Percentiles rank a stretch among this genome's conserved stretches.
phyloP scores from a whole-genome alignment of 2,113 vertebrate species.

The Lepisosteus oculatus region DNA sequence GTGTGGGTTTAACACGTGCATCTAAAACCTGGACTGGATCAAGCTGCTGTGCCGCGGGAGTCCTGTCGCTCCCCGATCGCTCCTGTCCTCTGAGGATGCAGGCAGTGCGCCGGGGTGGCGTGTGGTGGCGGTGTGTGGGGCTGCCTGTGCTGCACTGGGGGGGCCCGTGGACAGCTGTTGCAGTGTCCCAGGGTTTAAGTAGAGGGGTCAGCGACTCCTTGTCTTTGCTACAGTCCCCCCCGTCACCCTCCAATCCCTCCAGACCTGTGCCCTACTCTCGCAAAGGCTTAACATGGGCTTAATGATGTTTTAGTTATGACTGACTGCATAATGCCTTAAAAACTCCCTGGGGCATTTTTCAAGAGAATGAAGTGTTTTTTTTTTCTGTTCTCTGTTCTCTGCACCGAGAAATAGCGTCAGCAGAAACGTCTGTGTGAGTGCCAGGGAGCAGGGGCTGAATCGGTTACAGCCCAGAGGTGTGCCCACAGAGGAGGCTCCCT shows the following conservation, averaged over 20 bases:
- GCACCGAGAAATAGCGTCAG: neutral
- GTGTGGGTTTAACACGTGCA: too few relatives aligned
- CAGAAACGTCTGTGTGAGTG: neutral
- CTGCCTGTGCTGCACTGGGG: neutral
- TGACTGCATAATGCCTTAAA: slow-evolving; percentile 60
- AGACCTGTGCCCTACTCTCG: slow-evolving; percentile 15
- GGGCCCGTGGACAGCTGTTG: neutral
- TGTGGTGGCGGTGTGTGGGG: neutral
- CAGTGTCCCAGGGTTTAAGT: neutral
- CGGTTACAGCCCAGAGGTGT: too few relatives aligned
- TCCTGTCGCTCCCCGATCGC: too few relatives aligned
- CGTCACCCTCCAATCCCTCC: neutral
- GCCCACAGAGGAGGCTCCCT: too few relatives aligned
- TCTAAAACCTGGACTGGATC: too few relatives aligned
- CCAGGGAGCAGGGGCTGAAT: neutral
- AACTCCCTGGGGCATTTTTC: slow-evolving; percentile 41
- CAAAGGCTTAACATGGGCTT: slow-evolving; percentile 32
- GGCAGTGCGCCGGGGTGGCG: too few relatives aligned
- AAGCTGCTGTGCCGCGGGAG: too few relatives aligned
- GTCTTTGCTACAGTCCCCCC: neutral
- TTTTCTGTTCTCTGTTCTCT: neutral
- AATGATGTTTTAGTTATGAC: slow-evolving; percentile 62
- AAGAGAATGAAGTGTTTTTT: slow-evolving; percentile 4
- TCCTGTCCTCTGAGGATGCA: too few relatives aligned
- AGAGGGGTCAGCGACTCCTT: slow-evolving; percentile 4